Evolutionary conservation across 1,140 invertebrate genomes (phyloP).

Genomic region (Ceratina australensis): DNA sequence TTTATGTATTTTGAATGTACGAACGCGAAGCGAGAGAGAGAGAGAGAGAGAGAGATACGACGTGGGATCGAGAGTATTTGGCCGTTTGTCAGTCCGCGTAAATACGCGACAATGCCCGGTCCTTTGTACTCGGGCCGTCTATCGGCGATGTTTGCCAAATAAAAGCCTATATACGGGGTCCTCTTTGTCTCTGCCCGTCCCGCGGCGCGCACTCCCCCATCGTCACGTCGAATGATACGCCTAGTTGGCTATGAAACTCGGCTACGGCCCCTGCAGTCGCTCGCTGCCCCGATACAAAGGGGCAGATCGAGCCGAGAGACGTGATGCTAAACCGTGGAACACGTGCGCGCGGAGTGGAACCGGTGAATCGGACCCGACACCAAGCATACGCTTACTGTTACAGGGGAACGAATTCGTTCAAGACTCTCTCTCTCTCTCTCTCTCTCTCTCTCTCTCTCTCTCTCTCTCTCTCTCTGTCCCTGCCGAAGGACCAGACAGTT

Average conservation of each 20-base stretch:
- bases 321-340: slow-evolving; percentile 63
- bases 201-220: slow-evolving; percentile 15
- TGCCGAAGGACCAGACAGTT: background rate
- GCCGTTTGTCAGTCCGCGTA: slow-evolving; percentile 64
- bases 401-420: slow-evolving; percentile 12
- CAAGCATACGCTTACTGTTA: slow-evolving; percentile 53
- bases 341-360: slow-evolving; percentile 50
- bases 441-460: too few species aligned
- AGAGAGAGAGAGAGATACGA: too few species aligned
- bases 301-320: slow-evolving; percentile 53
- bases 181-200: slow-evolving; percentile 63
- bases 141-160: slow-evolving; percentile 67
- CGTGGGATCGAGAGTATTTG: slow-evolving; percentile 56
- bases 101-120: slow-evolving; percentile 63
- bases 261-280: slow-evolving; percentile 53
- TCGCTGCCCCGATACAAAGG: slow-evolving; percentile 52
- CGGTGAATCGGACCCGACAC: slow-evolving; percentile 52
- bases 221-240: slow-evolving; percentile 62
- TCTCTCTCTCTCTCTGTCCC: too few species aligned
- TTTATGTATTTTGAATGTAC: slow-evolving; percentile 56
- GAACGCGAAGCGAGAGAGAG: background rate
- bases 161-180: slow-evolving; percentile 61
- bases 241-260: slow-evolving; percentile 66
- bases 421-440: background rate
- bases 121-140: slow-evolving; percentile 61